phyloP scores from a whole-genome alignment of 2,888 invertebrate genomes.

The Acheta domesticus region DNA sequence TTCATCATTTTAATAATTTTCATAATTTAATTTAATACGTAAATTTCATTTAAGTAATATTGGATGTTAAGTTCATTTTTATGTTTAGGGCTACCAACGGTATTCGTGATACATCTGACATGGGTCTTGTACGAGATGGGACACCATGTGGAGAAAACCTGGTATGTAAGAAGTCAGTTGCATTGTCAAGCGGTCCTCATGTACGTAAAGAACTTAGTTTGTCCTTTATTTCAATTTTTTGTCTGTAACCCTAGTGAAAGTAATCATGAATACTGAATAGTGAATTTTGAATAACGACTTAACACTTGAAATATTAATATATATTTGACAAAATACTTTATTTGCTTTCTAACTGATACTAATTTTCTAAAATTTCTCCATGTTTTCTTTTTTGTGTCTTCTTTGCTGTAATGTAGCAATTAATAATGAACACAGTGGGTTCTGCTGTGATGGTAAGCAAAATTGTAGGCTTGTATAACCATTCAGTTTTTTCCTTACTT shows the following conservation, averaged over 20 bases:
- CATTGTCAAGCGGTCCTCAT: conserved; percentile 18
- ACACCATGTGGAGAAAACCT: conserved; percentile 89
- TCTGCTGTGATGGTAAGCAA: conserved; percentile 12
- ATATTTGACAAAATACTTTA: neutral
- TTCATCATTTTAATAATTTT: no score
- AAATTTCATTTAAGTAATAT: neutral
- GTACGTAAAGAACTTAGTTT: conserved; percentile 4
- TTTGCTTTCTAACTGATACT: neutral
- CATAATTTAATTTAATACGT: no score
- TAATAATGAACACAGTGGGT: neutral
- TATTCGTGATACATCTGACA: conserved; percentile 58
- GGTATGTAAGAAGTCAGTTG: conserved; percentile 47
- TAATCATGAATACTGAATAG: neutral
- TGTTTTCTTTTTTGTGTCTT: conserved; percentile 7
- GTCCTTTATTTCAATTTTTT: conserved; percentile 18
- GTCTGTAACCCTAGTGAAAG: neutral
- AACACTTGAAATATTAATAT: neutral
- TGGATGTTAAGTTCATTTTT: neutral
- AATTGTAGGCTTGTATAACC: conserved; percentile 18
- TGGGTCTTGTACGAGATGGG: conserved; percentile 88
- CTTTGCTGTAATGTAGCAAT: neutral
- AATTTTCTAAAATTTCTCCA: conserved; percentile 11
- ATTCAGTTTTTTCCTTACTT: neutral
- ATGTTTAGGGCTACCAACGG: conserved; percentile 68
- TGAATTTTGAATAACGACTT: neutral